A percentile compares a stretch with the other conserved stretches of the same genome.
Evolutionary conservation across 2,113 vertebrate species (phyloP).

Genomic region (Muscicapa adusta): DNA sequence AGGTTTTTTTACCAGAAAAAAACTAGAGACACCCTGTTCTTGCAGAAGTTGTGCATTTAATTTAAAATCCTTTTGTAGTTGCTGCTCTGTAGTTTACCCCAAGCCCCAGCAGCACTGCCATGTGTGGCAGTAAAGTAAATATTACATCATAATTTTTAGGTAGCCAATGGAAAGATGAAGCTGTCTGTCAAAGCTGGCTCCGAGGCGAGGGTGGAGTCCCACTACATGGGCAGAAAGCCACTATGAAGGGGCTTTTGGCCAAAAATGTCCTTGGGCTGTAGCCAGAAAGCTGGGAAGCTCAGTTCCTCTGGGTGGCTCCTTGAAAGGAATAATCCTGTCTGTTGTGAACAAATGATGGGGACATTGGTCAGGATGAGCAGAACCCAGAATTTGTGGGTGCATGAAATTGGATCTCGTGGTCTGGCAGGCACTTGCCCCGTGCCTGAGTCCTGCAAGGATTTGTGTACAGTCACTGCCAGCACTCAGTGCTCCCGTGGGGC

Average conservation of each 20-base stretch:
- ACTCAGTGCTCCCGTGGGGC: rapidly evolving
- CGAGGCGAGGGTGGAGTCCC: neutral
- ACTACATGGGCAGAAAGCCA: neutral
- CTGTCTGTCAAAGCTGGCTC: neutral
- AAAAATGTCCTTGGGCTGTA: neutral
- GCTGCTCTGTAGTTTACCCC: neutral
- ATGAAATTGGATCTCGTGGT: rapidly evolving
- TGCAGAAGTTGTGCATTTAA: neutral
- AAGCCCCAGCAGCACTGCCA: neutral
- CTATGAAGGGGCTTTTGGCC: neutral
- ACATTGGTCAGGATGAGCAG: neutral
- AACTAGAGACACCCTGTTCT: neutral
- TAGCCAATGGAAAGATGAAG: neutral
- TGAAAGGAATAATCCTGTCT: neutral
- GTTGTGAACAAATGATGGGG: neutral
- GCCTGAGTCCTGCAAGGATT: neutral
- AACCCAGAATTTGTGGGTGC: neutral
- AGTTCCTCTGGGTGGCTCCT: neutral
- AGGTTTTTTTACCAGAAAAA: neutral
- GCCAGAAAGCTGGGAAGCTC: neutral
- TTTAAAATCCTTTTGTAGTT: neutral
- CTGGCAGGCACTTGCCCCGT: rapidly evolving
- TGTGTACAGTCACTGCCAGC: neutral
- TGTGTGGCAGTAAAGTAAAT: neutral
- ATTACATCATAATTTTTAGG: neutral